phyloP scores from a whole-genome alignment of 2,113 vertebrate species.

The Grallaria varia region DNA sequence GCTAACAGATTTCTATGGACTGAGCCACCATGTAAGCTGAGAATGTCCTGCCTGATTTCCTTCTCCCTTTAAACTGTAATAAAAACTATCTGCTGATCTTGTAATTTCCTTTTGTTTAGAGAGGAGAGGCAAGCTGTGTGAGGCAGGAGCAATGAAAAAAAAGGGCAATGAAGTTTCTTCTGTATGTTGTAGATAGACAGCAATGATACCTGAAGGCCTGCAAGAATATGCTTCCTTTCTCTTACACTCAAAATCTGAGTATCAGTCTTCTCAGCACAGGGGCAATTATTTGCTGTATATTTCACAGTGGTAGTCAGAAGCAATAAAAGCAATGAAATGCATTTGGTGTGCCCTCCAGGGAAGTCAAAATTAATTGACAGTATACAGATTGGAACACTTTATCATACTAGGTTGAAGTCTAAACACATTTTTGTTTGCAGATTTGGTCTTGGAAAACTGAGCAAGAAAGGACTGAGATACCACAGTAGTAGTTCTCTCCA shows the following conservation, averaged over 20 bases:
- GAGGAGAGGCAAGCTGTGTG: not conserved
- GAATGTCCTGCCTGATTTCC: not conserved
- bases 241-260: not conserved
- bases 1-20: not conserved
- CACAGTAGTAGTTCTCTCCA: not conserved
- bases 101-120: not conserved
- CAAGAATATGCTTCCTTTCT: not conserved
- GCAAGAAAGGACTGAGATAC: not conserved
- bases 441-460: not conserved
- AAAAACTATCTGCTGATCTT: not conserved
- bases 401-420: not conserved
- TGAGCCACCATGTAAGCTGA: not conserved
- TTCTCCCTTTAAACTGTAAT: not conserved
- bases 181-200: not conserved
- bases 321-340: not conserved
- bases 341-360: not conserved
- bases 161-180: not conserved
- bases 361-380: not conserved
- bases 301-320: not conserved
- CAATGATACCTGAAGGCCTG: not conserved
- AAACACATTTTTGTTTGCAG: not conserved
- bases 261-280: not conserved
- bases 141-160: not conserved
- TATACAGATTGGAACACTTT: not conserved
- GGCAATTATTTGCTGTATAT: not conserved